These are phyloP conservation scores for Calyptomena viridis DNA, from an alignment of 2,113 vertebrate species.

Conservation along the genomic window DNA sequence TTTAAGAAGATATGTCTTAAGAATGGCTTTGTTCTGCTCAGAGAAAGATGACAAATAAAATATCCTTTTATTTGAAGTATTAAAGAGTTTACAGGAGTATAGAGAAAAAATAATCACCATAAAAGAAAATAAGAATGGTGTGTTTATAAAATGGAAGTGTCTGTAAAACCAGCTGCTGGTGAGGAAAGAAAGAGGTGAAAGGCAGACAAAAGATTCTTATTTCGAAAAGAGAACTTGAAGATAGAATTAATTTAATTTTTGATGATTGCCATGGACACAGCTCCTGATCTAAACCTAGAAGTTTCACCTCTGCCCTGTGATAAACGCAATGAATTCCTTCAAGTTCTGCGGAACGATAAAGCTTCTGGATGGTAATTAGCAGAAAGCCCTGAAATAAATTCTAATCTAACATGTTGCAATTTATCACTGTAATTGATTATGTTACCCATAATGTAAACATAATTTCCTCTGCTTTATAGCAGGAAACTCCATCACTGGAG, in stretches of 20 bases:
- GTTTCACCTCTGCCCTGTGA: neutral
- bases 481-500: neutral
- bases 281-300: neutral
- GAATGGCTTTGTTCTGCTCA: neutral
- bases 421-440: slow-evolving; percentile 9
- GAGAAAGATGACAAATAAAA: neutral
- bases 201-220: neutral
- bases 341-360: neutral
- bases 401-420: neutral
- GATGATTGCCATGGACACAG: neutral
- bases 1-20: neutral
- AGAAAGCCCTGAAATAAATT: slow-evolving; percentile 22
- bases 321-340: neutral
- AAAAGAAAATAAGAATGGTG: neutral
- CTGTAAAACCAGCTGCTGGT: neutral
- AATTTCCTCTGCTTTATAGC: slow-evolving; percentile 25
- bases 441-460: slow-evolving; percentile 27
- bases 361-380: neutral
- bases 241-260: neutral
- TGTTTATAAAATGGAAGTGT: neutral
- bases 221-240: neutral
- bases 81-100: neutral
- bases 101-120: neutral
- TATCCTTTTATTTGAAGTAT: neutral
- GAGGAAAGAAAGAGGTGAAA: neutral